Evolutionary conservation across 2,888 invertebrate genomes (phyloP).

Genomic region (Rhorus exstirpatorius): DNA sequence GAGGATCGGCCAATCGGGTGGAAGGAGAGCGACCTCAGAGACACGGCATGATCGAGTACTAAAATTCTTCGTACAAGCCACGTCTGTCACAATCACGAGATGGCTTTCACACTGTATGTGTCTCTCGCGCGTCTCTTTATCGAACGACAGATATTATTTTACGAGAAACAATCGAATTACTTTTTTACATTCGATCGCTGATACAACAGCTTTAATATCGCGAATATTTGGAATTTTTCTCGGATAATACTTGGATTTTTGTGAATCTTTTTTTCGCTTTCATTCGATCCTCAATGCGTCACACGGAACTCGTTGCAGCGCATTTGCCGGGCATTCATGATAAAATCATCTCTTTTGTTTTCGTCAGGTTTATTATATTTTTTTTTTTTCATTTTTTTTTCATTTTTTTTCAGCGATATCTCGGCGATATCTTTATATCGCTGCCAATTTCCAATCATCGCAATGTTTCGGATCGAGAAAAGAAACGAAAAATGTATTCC

Average conservation of each 20-base stretch:
- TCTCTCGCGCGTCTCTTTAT: not conserved
- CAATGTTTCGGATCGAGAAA: not conserved
- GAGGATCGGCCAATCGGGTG: too few relatives aligned
- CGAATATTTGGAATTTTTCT: not conserved
- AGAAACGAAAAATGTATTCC: not conserved
- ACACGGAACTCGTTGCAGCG: not conserved
- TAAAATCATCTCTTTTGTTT: not conserved
- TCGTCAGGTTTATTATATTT: too few relatives aligned
- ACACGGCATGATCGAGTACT: too few relatives aligned
- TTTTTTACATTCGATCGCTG: not conserved
- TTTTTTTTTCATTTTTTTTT: not conserved
- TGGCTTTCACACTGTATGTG: not conserved
- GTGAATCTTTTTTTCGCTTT: not conserved
- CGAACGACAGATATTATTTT: constrained; percentile 7
- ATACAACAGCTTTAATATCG: not conserved
- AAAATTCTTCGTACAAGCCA: too few relatives aligned
- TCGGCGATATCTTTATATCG: not conserved
- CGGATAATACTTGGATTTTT: not conserved
- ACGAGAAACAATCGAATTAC: constrained; percentile 2
- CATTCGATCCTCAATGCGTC: not conserved
- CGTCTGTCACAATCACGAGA: constrained; percentile 9
- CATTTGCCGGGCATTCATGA: constrained; percentile 1
- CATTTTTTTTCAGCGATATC: not conserved
- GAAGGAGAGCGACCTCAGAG: too few relatives aligned
- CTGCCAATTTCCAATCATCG: not conserved